These are phyloP conservation scores for Melieria omissa DNA, from an alignment of 2,888 invertebrate species.

Conservation along the genomic window DNA sequence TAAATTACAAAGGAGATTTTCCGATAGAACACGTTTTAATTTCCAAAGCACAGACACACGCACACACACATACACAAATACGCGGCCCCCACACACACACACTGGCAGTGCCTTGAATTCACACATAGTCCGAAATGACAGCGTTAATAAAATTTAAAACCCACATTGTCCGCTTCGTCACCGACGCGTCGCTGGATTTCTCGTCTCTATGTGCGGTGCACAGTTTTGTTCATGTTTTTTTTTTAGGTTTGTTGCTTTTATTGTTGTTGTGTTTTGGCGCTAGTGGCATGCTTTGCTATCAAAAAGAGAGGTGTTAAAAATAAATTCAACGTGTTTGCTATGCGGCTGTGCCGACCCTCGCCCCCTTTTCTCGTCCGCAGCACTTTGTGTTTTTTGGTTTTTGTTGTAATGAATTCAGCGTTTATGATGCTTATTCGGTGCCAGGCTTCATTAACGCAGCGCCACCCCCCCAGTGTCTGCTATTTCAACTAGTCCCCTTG, in stretches of 20 bases:
- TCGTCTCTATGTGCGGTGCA: too few species aligned
- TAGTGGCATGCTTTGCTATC: too few species aligned
- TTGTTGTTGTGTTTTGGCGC: too few species aligned
- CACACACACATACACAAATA: slow-evolving; percentile 3
- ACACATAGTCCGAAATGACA: background rate
- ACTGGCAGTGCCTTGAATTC: background rate
- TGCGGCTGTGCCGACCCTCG: background rate
- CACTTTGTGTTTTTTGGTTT: too few species aligned
- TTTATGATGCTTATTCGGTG: slow-evolving; percentile 60
- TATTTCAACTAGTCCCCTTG: too few species aligned
- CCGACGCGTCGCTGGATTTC: too few species aligned
- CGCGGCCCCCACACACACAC: background rate
- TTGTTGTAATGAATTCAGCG: slow-evolving; percentile 58
- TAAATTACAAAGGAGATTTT: slow-evolving; percentile 55
- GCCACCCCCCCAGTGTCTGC: background rate
- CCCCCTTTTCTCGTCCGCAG: too few species aligned
- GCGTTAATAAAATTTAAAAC: slow-evolving; percentile 9
- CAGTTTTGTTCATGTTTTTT: too few species aligned
- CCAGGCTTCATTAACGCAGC: slow-evolving; percentile 54
- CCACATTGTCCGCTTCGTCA: too few species aligned
- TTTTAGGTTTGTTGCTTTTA: too few species aligned
- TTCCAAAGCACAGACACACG: slow-evolving; percentile 43
- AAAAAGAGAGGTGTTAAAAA: slow-evolving; percentile 53
- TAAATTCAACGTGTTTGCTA: slow-evolving; percentile 36
- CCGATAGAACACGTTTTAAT: slow-evolving; percentile 65